These are phyloP conservation scores for Nyctalus aviator DNA, from an alignment of 2,797 vertebrate species.

Conservation along the genomic window DNA sequence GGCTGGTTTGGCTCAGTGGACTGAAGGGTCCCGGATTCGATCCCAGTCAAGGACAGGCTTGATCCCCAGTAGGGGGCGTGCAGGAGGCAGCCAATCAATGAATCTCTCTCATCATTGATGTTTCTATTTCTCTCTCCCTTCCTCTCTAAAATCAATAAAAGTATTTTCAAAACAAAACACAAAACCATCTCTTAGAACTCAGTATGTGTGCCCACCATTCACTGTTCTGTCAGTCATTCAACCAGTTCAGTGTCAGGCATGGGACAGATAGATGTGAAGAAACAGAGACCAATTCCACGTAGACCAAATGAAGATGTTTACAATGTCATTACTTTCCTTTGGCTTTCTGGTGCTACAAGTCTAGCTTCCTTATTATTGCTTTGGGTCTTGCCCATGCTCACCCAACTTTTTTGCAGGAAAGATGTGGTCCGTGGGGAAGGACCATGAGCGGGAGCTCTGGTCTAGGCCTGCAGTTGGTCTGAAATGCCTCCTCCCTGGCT, in stretches of 20 bases:
- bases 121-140: too few relatives aligned
- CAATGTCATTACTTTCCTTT: not conserved
- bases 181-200: not conserved
- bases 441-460: not conserved
- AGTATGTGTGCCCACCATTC: not conserved
- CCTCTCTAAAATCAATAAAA: too few relatives aligned
- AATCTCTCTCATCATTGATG: too few relatives aligned
- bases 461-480: not conserved
- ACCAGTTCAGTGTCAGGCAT: not conserved
- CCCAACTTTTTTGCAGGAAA: not conserved
- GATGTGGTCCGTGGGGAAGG: not conserved
- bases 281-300: not conserved
- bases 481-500: not conserved
- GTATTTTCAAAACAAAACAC: too few relatives aligned
- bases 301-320: not conserved
- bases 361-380: conserved; percentile 15
- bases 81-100: too few relatives aligned
- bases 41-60: too few relatives aligned
- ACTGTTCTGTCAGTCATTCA: not conserved
- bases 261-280: not conserved
- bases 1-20: too few relatives aligned
- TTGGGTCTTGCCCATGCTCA: not conserved
- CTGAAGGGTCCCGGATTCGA: too few relatives aligned
- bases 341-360: not conserved
- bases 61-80: too few relatives aligned